Conservation (phyloP, 2,888 invertebrate genomes). For the Melanostoma mellinum region DNA sequence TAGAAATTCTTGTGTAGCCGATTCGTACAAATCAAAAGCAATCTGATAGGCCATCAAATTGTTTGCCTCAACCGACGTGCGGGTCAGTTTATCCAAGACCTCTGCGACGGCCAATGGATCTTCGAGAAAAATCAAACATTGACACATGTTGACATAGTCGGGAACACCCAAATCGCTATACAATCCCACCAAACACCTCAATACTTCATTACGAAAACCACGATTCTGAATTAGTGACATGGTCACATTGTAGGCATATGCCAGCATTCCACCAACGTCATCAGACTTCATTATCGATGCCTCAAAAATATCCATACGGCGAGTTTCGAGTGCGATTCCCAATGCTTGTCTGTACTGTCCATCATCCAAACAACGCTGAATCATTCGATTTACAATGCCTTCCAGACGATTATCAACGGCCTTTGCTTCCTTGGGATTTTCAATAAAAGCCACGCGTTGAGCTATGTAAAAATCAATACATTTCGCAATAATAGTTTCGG, state of each 20-base stretch:
- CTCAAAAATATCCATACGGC: slow-evolving; percentile 98
- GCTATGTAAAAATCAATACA: slow-evolving; percentile 98
- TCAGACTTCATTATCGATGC: slow-evolving; percentile 95
- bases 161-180: slow-evolving; percentile 95
- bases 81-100: slow-evolving; percentile 93
- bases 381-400: slow-evolving; percentile 98
- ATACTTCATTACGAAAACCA: slow-evolving; percentile 94
- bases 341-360: slow-evolving; percentile 97
- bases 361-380: slow-evolving; percentile 96
- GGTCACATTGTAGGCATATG: slow-evolving; percentile 97
- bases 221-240: slow-evolving; percentile 98
- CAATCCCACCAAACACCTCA: slow-evolving; percentile 93
- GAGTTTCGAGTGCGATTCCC: slow-evolving; percentile 97
- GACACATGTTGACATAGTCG: slow-evolving; percentile 99
- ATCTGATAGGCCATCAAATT: slow-evolving; percentile 99
- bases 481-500: slow-evolving; percentile 98
- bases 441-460: slow-evolving; percentile 89
- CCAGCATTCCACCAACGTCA: slow-evolving; percentile 94
- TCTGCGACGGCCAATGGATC: slow-evolving; percentile 96
- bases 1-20: slow-evolving; percentile 98
- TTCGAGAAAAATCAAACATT: slow-evolving; percentile 98
- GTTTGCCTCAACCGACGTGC: slow-evolving; percentile 88
- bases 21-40: slow-evolving; percentile 99
- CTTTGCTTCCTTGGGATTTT: slow-evolving; percentile 86
- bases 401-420: slow-evolving; percentile 92